Conservation (phyloP, 1,140 invertebrate species). For the Temnothorax curvispinosus region DNA sequence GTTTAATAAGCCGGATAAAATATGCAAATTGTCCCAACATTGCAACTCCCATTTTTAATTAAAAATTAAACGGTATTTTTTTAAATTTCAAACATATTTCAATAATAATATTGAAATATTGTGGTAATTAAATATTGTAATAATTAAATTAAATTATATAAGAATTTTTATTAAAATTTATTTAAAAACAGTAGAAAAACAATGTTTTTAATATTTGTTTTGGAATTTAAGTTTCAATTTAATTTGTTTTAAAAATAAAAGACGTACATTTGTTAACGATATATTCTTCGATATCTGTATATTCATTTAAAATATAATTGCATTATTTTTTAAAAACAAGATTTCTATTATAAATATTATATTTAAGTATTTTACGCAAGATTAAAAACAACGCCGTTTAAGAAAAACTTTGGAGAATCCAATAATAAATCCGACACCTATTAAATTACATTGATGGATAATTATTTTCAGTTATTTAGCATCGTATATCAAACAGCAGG, state of each 20-base stretch:
- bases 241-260: neutral
- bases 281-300: neutral
- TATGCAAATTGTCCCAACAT: neutral
- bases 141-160: neutral
- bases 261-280: neutral
- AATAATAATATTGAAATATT: neutral
- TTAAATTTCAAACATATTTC: neutral
- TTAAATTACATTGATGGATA: constrained; percentile 8
- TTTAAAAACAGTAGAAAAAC: neutral
- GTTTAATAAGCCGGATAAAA: neutral
- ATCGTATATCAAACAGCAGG: neutral
- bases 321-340: neutral
- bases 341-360: neutral
- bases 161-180: constrained; percentile 6
- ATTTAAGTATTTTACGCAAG: neutral
- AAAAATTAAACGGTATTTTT: neutral
- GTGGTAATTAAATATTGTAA: neutral
- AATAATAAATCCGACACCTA: neutral
- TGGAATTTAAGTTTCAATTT: neutral
- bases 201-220: neutral
- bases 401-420: neutral
- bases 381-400: neutral
- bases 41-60: neutral
- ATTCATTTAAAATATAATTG: neutral
- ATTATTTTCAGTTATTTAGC: neutral